These are phyloP conservation scores for Sebastes hubbsi DNA, from an alignment of 2,797 vertebrate species.

Conservation along the genomic window DNA sequence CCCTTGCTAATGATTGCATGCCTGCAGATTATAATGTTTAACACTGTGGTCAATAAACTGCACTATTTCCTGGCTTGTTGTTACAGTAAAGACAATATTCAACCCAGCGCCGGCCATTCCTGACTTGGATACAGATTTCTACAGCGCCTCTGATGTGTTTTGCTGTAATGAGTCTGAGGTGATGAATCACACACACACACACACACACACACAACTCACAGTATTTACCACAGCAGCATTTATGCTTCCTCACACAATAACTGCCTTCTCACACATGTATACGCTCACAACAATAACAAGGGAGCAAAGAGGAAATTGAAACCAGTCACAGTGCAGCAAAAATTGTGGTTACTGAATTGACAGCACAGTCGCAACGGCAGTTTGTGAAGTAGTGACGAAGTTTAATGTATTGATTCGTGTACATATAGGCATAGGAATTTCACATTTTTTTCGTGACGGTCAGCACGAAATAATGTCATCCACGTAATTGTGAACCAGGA, in stretches of 20 bases:
- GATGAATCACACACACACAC: slow-evolving; percentile 63
- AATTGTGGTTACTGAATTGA: background rate
- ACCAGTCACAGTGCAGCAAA: background rate
- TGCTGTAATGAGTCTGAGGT: slow-evolving; percentile 99
- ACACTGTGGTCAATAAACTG: slow-evolving; percentile 1
- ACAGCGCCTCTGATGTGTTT: slow-evolving; percentile 89
- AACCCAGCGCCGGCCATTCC: slow-evolving; percentile 93
- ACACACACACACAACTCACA: slow-evolving; percentile 8
- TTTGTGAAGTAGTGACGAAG: too few relatives aligned
- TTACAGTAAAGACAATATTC: slow-evolving; percentile 94
- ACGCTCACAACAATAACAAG: slow-evolving; percentile 5
- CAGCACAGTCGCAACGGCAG: too few relatives aligned
- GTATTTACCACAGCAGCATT: slow-evolving; percentile 34
- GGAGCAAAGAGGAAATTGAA: slow-evolving; percentile 14
- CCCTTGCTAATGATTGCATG: slow-evolving; percentile 4
- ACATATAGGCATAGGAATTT: too few relatives aligned
- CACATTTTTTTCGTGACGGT: too few relatives aligned
- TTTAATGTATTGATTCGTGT: too few relatives aligned
- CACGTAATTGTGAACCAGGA: too few relatives aligned
- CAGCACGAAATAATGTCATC: too few relatives aligned
- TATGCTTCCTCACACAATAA: slow-evolving; percentile 30
- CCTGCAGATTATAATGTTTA: slow-evolving; percentile 9
- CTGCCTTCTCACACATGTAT: slow-evolving; percentile 24
- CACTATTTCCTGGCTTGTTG: slow-evolving; percentile 39
- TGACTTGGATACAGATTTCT: slow-evolving; percentile 90